phyloP scores from a whole-genome alignment of 2,797 vertebrate species.

The Clamator glandarius region DNA sequence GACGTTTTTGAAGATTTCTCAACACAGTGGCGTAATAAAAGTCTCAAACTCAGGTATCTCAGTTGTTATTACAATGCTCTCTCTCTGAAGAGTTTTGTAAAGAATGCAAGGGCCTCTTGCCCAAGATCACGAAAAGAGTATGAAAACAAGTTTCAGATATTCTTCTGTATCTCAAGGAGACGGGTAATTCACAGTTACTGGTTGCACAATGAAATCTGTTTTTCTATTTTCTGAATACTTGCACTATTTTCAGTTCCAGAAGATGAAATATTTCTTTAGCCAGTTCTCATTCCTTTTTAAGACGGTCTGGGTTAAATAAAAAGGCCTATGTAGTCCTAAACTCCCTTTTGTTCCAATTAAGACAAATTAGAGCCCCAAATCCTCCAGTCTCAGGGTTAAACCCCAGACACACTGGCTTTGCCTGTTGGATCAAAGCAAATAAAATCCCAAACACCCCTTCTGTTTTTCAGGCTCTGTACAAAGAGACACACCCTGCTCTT shows the following conservation, averaged over 20 bases:
- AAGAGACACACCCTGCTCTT: neutral
- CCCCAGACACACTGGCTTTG: neutral
- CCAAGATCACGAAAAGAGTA: neutral
- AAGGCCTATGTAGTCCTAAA: neutral
- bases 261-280: neutral
- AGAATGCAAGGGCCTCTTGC: neutral
- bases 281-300: neutral
- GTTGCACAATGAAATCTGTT: neutral
- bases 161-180: neutral
- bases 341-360: neutral
- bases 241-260: neutral
- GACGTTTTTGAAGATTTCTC: neutral
- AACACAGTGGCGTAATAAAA: accelerated
- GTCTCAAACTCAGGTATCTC: neutral
- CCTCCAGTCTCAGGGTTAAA: neutral
- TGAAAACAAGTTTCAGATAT: neutral
- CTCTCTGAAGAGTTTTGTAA: neutral
- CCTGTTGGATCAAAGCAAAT: neutral
- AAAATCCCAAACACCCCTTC: neutral
- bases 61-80: neutral
- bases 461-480: neutral
- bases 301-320: neutral
- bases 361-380: neutral
- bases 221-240: neutral
- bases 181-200: neutral